A percentile compares a stretch with the other conserved stretches of the same genome.
phyloP scores from a whole-genome alignment of 2,888 invertebrate genomes.

The Agrotis exclamationis region DNA sequence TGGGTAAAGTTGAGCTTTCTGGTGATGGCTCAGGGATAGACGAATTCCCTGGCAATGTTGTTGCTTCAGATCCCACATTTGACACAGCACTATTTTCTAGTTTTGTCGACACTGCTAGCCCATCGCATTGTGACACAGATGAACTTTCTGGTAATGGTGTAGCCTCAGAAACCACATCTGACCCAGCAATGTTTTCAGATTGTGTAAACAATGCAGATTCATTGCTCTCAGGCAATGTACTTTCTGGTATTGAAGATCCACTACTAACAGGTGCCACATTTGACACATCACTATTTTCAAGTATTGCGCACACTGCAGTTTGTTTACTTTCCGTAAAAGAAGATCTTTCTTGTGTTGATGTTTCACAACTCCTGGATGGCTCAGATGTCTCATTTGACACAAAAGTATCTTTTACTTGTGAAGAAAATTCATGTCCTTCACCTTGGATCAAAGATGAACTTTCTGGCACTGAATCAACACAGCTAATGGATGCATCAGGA shows the following conservation, averaged over 20 bases:
- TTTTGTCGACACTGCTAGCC: conserved; percentile 1
- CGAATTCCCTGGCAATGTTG: conserved; percentile 48
- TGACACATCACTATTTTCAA: conserved; percentile 28
- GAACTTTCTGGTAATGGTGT: conserved; percentile 43
- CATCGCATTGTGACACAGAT: conserved; percentile 25
- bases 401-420: conserved; percentile 1
- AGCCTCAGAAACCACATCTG: conserved; percentile 11
- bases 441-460: conserved; percentile 2
- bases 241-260: conserved; percentile 69
- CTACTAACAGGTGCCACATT: conserved; percentile 57
- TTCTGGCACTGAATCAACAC: background rate
- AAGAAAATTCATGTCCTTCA: conserved; percentile 14
- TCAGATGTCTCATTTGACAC: conserved; percentile 10
- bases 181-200: conserved; percentile 6
- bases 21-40: conserved; percentile 31
- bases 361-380: background rate
- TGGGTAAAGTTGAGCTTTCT: conserved; percentile 41
- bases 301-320: conserved; percentile 18
- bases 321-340: conserved; percentile 7
- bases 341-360: conserved; percentile 15
- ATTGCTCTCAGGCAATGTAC: conserved; percentile 57
- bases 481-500: background rate
- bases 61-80: conserved; percentile 10
- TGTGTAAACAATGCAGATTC: conserved; percentile 21
- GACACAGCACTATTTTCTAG: conserved; percentile 8